Base-by-base conservation (phyloP, 2,888 invertebrate genomes). In the Eupithecia subfuscata region DNA sequence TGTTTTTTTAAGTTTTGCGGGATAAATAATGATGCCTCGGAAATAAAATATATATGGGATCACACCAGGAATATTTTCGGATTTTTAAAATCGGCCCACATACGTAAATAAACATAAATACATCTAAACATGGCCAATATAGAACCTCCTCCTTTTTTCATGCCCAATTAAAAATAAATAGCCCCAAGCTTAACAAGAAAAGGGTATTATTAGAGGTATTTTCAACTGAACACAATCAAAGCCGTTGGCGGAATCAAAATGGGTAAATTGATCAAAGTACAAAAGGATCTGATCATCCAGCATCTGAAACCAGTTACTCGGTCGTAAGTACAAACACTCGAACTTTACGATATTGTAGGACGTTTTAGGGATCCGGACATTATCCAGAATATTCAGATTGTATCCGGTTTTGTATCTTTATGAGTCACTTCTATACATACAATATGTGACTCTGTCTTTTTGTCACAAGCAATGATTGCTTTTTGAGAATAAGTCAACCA, bases 331-430 rank as follows among this genome's bases (percentile, higher is more conserved):
- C 78, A 78, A 79, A 77, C 79, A 75, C 79, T 80, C 76, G 77
- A 79, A 78, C 75, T 80, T 80, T 81, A 79, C 75, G 81, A 78
- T 81, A 81, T 82, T 80, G 79, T 71, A 77, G 78, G 78, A 79
- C 80, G 77, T 79, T 82, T 75, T 70, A 75, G 52, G 11, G 78
- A 78, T 80, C 71, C 73, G 75, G 73, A 70, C 74, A 75, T 79
- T 80, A 73, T 56, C 74, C 71, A 72, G 77, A 80, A 79, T 75
- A 80, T 79, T 65, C 77, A 78, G 63, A 77, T 76, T 74, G 69
- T 71, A 76, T 79, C 80, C 74, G 78, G 78, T 69, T 69, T 69
- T 69, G 64, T 68, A 65, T 18, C 22, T 43, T 52, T 67, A 68
- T 68, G 52, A 7, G 0, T 60, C 12, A 64, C 9, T 18, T 3